phyloP scores from a whole-genome alignment of 2,797 vertebrate genomes.

The Helarctos malayanus region DNA sequence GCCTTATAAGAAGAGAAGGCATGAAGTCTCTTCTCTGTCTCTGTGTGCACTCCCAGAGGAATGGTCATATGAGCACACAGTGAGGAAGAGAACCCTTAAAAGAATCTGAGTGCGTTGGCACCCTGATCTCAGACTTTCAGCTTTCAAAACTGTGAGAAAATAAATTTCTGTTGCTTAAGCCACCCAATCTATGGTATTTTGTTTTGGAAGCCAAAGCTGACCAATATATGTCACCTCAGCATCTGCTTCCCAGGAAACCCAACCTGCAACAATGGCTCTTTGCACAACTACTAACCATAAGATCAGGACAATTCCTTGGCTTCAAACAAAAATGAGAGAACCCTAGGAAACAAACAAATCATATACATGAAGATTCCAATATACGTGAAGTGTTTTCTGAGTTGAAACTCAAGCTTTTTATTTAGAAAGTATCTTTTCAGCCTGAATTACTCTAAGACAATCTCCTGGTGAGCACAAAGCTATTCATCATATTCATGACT shows the following conservation, averaged over 20 bases:
- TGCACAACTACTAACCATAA: neutral
- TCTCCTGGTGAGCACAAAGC: neutral
- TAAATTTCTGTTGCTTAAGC: neutral
- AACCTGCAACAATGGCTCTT: neutral
- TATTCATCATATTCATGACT: constrained; percentile 73
- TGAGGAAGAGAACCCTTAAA: neutral
- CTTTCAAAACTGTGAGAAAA: neutral
- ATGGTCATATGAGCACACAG: neutral
- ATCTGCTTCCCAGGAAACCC: neutral
- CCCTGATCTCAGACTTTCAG: neutral
- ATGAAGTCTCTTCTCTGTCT: neutral
- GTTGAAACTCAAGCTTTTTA: constrained; percentile 36
- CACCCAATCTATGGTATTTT: neutral
- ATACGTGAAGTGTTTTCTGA: constrained; percentile 27
- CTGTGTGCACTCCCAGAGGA: neutral
- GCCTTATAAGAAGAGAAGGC: neutral
- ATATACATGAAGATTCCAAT: neutral
- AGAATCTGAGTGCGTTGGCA: neutral
- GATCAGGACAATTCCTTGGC: neutral
- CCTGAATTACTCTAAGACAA: constrained; percentile 58
- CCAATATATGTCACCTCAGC: neutral
- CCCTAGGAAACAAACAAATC: constrained; percentile 7
- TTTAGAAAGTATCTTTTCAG: constrained; percentile 56
- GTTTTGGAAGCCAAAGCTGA: neutral
- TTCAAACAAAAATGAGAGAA: constrained; percentile 4